phyloP scores from a whole-genome alignment of 2,888 invertebrate species.

The Entomobrya multifasciata region DNA sequence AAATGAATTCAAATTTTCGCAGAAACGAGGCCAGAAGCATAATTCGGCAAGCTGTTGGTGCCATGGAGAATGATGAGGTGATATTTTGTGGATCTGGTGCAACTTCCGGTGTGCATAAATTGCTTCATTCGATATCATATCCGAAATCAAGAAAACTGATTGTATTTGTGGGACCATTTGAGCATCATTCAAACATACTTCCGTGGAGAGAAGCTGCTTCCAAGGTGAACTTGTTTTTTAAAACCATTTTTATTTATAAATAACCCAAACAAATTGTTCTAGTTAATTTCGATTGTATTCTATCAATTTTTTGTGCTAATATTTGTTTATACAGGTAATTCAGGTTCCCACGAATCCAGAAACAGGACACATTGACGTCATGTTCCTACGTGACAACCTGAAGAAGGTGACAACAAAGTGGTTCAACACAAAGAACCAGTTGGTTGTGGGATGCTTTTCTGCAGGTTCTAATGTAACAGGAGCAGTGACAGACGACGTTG shows the following conservation, averaged over 20 bases:
- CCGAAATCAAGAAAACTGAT: slow-evolving; percentile 80
- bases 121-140: slow-evolving; percentile 83
- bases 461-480: slow-evolving; percentile 95
- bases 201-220: slow-evolving; percentile 91
- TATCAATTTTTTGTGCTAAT: neutral
- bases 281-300: slow-evolving; percentile 84
- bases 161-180: slow-evolving; percentile 89
- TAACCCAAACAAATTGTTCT: no score
- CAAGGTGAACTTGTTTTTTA: slow-evolving; percentile 10
- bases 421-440: no score
- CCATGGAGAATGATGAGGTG: slow-evolving; percentile 89
- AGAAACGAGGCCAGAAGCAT: slow-evolving; percentile 91
- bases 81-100: slow-evolving; percentile 88
- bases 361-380: slow-evolving; percentile 67
- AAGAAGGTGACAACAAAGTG: slow-evolving; percentile 26
- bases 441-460: slow-evolving; percentile 91
- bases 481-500: slow-evolving; percentile 90
- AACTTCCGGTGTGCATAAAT: slow-evolving; percentile 88
- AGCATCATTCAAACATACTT: slow-evolving; percentile 88
- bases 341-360: slow-evolving; percentile 62
- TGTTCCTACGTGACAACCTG: slow-evolving; percentile 54
- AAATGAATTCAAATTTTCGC: no score
- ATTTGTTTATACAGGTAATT: slow-evolving; percentile 58
- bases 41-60: slow-evolving; percentile 89
- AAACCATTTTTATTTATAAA: slow-evolving; percentile 83